Evolutionary conservation across 2,797 vertebrate species (phyloP).

Genomic region (Furcifer pardalis): DNA sequence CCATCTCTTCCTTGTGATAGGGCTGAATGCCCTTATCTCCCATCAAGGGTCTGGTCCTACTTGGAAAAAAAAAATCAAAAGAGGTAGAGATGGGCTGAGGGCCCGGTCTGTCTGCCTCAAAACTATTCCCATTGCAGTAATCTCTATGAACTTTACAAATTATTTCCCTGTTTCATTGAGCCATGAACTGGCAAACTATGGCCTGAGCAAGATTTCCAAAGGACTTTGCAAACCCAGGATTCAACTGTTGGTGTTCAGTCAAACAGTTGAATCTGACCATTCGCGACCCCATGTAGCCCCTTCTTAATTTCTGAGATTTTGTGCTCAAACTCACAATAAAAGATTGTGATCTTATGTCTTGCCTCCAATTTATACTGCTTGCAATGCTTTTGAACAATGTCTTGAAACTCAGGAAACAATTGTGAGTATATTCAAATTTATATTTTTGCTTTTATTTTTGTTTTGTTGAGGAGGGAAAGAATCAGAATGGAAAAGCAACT

Average conservation of each 20-base stretch:
- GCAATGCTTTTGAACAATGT: neutral
- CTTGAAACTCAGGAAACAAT: neutral
- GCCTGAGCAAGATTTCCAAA: neutral
- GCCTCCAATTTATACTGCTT: constrained; percentile 16
- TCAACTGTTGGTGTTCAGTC: too few relatives aligned
- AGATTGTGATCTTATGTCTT: neutral
- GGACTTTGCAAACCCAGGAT: neutral
- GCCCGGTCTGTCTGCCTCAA: too few relatives aligned
- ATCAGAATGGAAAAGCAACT: neutral
- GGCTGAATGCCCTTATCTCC: too few relatives aligned
- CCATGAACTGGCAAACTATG: neutral
- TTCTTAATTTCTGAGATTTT: neutral
- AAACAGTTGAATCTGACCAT: too few relatives aligned
- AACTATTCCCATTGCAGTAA: too few relatives aligned
- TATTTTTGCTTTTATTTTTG: too few relatives aligned
- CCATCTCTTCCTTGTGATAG: too few relatives aligned
- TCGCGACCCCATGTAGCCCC: too few relatives aligned
- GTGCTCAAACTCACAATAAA: neutral
- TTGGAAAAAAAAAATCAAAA: too few relatives aligned
- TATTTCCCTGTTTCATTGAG: neutral
- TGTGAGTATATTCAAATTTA: neutral
- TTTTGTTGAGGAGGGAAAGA: neutral
- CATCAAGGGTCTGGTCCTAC: too few relatives aligned
- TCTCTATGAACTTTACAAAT: too few relatives aligned
- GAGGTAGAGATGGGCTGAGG: too few relatives aligned